Evolutionary conservation across 2,888 invertebrate species (phyloP).

Genomic region (Oscheius sp.): DNA sequence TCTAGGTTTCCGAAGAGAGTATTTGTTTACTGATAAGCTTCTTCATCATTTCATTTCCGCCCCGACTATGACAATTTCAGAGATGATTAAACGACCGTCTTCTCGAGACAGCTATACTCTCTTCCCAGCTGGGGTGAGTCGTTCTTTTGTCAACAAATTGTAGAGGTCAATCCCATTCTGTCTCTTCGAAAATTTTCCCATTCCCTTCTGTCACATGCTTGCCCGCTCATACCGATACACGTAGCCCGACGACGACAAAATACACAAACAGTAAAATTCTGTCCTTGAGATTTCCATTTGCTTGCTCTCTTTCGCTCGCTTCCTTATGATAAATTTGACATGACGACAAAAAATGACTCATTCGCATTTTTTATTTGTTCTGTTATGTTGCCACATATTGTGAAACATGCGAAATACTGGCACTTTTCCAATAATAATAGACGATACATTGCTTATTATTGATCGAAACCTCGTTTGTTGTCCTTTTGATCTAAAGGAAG

Average conservation of each 20-base stretch:
- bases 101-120: slow-evolving; percentile 31
- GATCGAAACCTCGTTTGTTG: too few relatives aligned
- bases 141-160: background rate
- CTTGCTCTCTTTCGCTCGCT: background rate
- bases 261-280: slow-evolving; percentile 20
- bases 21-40: too few relatives aligned
- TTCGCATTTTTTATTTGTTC: too few relatives aligned
- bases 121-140: slow-evolving; percentile 38
- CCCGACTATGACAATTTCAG: slow-evolving; percentile 11
- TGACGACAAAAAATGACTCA: background rate
- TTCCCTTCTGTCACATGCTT: background rate
- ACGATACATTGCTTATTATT: too few relatives aligned
- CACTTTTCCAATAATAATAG: too few relatives aligned
- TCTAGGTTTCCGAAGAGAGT: too few relatives aligned
- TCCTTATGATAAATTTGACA: background rate
- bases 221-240: background rate
- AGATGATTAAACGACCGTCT: slow-evolving; percentile 9
- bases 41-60: background rate
- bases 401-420: too few relatives aligned
- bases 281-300: background rate
- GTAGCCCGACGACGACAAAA: slow-evolving; percentile 3
- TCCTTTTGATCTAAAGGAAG: too few relatives aligned
- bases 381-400: too few relatives aligned
- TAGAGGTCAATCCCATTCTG: background rate
- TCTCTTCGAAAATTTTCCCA: background rate